phyloP scores from a whole-genome alignment of 2,797 vertebrate species.

The Pangasius djambal region DNA sequence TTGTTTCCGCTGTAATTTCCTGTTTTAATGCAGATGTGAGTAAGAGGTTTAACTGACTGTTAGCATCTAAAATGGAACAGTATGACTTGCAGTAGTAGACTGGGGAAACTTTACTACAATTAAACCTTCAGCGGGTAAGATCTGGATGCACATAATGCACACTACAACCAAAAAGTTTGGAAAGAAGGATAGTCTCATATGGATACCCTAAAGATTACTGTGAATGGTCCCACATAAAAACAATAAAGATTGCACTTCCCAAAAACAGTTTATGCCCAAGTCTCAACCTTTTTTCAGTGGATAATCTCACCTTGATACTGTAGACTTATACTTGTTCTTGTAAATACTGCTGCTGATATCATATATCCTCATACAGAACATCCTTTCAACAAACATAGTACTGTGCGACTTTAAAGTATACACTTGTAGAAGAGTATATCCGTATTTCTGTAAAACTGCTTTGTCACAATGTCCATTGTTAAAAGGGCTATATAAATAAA shows the following conservation, averaged over 20 bases:
- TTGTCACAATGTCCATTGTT: not conserved
- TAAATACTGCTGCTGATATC: not conserved
- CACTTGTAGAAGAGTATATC: not conserved
- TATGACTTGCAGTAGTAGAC: conserved; percentile 78
- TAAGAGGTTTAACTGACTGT: not conserved
- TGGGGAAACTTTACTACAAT: conserved; percentile 82
- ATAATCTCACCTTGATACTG: too few relatives aligned
- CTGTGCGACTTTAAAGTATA: not conserved
- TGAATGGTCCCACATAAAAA: not conserved
- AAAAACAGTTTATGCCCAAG: not conserved
- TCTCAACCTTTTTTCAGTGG: not conserved
- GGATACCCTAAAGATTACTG: not conserved
- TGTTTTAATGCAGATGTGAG: conserved; percentile 37
- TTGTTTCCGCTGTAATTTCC: conserved; percentile 42
- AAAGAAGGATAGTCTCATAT: not conserved
- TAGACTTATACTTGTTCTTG: not conserved
- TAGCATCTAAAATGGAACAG: not conserved
- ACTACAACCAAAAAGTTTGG: not conserved
- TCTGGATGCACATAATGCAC: not conserved
- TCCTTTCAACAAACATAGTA: not conserved
- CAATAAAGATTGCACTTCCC: not conserved
- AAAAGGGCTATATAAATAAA: not conserved
- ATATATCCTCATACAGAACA: not conserved
- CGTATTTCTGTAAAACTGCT: not conserved
- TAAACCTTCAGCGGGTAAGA: conserved; percentile 63